phyloP scores from a whole-genome alignment of 2,113 vertebrate genomes.

The Anarrhichthys ocellatus region DNA sequence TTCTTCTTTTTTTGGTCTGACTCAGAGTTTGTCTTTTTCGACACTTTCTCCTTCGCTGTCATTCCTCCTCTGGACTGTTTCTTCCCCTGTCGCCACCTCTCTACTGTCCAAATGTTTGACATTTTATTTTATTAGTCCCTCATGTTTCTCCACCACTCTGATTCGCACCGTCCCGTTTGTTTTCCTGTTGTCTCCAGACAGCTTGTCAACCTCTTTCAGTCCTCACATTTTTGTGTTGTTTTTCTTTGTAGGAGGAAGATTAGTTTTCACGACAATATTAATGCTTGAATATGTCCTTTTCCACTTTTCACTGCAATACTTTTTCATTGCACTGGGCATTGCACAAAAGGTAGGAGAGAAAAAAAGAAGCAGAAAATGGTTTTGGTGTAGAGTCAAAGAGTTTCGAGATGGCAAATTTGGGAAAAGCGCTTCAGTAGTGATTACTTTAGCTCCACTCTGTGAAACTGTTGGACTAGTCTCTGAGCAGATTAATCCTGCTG shows the following conservation, averaged over 20 bases:
- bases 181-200: not conserved
- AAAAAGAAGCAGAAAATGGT: not conserved
- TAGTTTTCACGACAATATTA: constrained; percentile 16
- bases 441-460: constrained; percentile 33
- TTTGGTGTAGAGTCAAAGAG: constrained; percentile 17
- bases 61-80: not conserved
- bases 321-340: not conserved
- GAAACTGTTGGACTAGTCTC: constrained; percentile 34
- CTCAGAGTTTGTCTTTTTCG: too few species aligned
- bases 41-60: not conserved
- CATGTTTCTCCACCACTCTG: not conserved
- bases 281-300: not conserved
- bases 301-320: too few species aligned
- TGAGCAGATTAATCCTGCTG: constrained; percentile 8
- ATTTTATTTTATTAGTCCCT: not conserved
- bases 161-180: not conserved
- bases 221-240: not conserved
- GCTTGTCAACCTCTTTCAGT: not conserved
- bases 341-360: not conserved
- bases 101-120: not conserved
- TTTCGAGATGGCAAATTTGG: constrained; percentile 25
- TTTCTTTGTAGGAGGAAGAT: constrained; percentile 4
- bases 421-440: constrained; percentile 36
- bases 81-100: not conserved
- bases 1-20: constrained; percentile 5